Evolutionary conservation across 2,797 vertebrate species (phyloP), one percentile per base, ranked within the genome.

Genomic region (Phoeniculus purpureus): DNA sequence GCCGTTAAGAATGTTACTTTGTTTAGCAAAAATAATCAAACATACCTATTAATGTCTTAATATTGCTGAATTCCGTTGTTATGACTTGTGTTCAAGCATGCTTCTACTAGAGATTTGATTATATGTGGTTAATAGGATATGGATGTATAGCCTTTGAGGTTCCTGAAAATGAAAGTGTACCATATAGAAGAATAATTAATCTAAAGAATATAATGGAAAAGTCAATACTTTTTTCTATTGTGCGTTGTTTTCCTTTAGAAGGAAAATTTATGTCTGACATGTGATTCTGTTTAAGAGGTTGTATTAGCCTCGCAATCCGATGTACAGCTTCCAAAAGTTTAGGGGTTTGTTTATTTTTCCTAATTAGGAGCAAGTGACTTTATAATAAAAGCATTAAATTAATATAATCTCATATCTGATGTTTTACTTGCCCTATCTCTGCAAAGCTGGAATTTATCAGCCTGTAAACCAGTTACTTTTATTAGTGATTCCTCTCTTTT

Each of bases 271-370:
- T 29, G 50, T 29, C 16, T 68, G n/a, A 79, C 21, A 15, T 75
- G 52, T 70, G n/a, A 55, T 34, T 16, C 6, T 16, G 52, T 65
- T 75, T 25, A 34, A 40, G 43, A 6, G 13, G 37, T 1, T 25
- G 0, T 29, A 3, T 50, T 79, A 20, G 22, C 15, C 26, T 51
- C 64, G 22, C 85, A 71, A 55, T 71, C 5, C 56, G 43, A 43
- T 0, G 0, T 22, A 4, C 14, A 21, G 5, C 3, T 76, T 66
- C 61, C 70, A 2, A 27, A 65, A 27, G 29, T 9, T 48, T 50
- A 7, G 37, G 37, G 37, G 37, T 27, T 47, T 54, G 5, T 29
- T 45, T 61, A 8, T 12, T 37, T 58, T 27, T 4, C 21, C 18
- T 22, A 15, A 31, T 58, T 58, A 47, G 5, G 1, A 55, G 3